Conservation (phyloP, 2,797 vertebrate species). For the Girardinus metallicus region DNA sequence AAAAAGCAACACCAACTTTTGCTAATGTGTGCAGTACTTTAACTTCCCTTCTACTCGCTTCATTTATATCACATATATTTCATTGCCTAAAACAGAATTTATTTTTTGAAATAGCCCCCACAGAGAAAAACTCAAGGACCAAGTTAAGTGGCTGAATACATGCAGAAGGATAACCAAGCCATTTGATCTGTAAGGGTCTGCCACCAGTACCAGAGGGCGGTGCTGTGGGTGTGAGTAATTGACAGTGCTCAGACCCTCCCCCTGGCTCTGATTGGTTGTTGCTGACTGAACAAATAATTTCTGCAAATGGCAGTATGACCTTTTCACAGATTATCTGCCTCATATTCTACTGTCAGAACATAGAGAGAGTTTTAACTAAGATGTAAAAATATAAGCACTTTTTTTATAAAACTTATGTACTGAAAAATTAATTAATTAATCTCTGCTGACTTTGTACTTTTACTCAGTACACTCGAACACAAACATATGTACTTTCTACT, state of each 20-base stretch:
- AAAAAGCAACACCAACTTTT: not conserved
- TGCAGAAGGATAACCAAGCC: not conserved
- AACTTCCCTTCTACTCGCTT: not conserved
- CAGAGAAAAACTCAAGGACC: not conserved
- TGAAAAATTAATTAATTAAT: not conserved
- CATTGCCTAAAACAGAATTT: not conserved
- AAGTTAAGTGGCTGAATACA: no score
- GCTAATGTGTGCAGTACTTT: not conserved
- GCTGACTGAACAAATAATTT: no score
- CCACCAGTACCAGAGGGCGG: not conserved
- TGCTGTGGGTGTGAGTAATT: not conserved
- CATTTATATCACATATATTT: not conserved
- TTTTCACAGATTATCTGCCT: no score
- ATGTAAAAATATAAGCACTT: no score
- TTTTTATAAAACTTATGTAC: no score
- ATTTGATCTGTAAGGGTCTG: not conserved
- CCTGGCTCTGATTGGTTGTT: no score
- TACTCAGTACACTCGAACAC: not conserved
- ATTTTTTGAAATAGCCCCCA: not conserved
- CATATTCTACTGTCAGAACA: no score
- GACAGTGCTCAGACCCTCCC: no score
- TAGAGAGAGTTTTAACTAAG: no score
- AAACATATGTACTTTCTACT: not conserved
- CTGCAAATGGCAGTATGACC: no score
- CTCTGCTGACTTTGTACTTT: not conserved